These are phyloP conservation scores for Rhinichthys osculus DNA, from an alignment of 2,797 vertebrate species.

Conservation along the genomic window DNA sequence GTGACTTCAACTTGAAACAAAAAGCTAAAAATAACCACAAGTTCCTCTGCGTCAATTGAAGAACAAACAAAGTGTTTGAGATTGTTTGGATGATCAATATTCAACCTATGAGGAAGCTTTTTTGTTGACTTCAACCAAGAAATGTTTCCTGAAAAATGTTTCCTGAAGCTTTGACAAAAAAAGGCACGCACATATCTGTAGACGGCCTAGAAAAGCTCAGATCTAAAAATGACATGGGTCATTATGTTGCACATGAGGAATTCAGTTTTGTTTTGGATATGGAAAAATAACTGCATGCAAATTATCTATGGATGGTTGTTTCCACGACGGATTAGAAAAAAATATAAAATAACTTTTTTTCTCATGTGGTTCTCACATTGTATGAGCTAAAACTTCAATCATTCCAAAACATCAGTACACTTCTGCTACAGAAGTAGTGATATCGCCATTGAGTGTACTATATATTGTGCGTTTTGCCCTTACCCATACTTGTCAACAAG, in stretches of 20 bases:
- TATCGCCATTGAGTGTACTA: no score
- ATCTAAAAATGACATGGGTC: not conserved
- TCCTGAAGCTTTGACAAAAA: not conserved
- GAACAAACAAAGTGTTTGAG: not conserved
- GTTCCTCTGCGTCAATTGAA: conserved; percentile 30
- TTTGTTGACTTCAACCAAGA: not conserved
- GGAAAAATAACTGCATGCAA: not conserved
- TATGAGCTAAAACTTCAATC: not conserved
- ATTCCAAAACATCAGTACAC: conserved; percentile 16
- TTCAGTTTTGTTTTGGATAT: not conserved
- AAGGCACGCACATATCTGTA: not conserved
- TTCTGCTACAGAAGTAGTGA: no score
- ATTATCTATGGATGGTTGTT: not conserved
- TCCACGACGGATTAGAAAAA: not conserved
- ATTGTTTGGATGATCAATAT: conserved; percentile 15
- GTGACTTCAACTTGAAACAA: conserved; percentile 38
- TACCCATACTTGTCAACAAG: no score
- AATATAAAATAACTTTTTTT: no score
- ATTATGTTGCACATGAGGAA: not conserved
- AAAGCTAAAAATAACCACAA: conserved; percentile 1
- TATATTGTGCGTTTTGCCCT: no score
- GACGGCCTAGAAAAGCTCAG: not conserved
- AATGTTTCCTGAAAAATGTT: conserved; percentile 22
- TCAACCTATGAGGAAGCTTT: conserved; percentile 5
- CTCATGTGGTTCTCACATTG: not conserved